Percentiles rank a stretch among this genome's conserved stretches.
Conservation (phyloP, 2,888 invertebrate genomes). For the Bruchidius siliquastri region DNA sequence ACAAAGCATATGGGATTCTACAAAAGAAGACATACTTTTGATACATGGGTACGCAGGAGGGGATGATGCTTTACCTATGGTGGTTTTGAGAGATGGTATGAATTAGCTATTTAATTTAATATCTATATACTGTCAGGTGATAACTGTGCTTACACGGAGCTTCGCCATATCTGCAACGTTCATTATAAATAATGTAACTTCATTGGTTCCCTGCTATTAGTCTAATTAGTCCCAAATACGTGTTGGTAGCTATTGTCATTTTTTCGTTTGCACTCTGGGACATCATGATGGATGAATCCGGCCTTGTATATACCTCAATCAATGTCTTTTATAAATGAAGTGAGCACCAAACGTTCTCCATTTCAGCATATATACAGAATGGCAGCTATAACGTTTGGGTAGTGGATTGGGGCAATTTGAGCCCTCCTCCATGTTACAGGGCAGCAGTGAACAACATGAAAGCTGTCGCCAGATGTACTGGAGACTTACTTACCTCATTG, state of each 20-base stretch:
- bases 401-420: slow-evolving; percentile 71
- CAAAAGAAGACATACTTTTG: slow-evolving; percentile 64
- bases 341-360: no score
- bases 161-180: no score
- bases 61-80: slow-evolving; percentile 67
- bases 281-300: no score
- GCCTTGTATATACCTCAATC: no score
- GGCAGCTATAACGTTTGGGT: slow-evolving; percentile 73
- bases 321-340: no score
- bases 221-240: no score
- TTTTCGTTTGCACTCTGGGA: no score
- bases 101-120: not conserved
- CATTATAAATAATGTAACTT: no score
- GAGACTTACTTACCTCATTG: slow-evolving; percentile 58
- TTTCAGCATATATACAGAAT: slow-evolving; percentile 66
- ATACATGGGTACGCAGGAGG: slow-evolving; percentile 77
- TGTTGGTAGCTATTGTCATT: no score
- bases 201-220: no score
- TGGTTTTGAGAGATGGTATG: slow-evolving; percentile 66
- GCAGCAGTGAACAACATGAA: slow-evolving; percentile 73
- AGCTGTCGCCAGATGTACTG: slow-evolving; percentile 66
- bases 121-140: no score
- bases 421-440: slow-evolving; percentile 60
- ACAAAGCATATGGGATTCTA: slow-evolving; percentile 64
- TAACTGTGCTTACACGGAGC: no score